A percentile compares a stretch with the other conserved stretches of the same genome.
phyloP scores from a whole-genome alignment of 1,140 invertebrate species.

The Calephelis nemesis region DNA sequence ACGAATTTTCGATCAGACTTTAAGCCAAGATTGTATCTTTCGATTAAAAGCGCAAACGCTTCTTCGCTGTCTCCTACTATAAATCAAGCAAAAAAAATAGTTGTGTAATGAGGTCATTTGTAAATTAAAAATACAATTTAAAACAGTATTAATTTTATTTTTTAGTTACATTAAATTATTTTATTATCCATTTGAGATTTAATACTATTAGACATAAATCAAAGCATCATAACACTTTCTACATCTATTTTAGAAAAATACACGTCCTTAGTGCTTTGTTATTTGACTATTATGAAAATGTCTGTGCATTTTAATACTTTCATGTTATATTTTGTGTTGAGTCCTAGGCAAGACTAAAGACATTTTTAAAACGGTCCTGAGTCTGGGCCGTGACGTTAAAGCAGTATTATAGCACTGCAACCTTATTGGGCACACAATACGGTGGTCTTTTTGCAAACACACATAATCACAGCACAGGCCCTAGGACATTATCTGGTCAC shows the following conservation, averaged over 20 bases:
- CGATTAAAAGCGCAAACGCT: too few relatives aligned
- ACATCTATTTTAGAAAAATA: slow-evolving; percentile 71
- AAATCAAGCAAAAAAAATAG: too few relatives aligned
- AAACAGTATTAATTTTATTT: slow-evolving; percentile 26
- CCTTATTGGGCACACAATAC: too few relatives aligned
- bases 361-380: slow-evolving; percentile 29
- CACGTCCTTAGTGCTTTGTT: slow-evolving; percentile 72
- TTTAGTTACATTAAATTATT: slow-evolving; percentile 20
- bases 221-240: slow-evolving; percentile 44
- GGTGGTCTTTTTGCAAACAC: too few relatives aligned
- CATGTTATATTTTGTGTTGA: slow-evolving; percentile 1
- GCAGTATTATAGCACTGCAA: slow-evolving; percentile 26
- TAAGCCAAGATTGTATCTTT: too few relatives aligned
- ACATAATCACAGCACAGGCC: too few relatives aligned
- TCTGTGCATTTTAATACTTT: slow-evolving; percentile 45
- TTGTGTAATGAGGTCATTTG: not conserved
- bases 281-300: slow-evolving; percentile 31
- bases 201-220: slow-evolving; percentile 19
- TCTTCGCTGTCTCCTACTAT: too few relatives aligned
- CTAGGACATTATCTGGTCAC: too few relatives aligned
- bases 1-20: too few relatives aligned
- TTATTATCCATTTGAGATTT: slow-evolving; percentile 22
- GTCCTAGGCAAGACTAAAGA: not conserved
- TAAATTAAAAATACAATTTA: slow-evolving; percentile 16
- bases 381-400: slow-evolving; percentile 37